Base-by-base conservation (phyloP, 2,797 vertebrate genomes). In the Sebastes oblongus region DNA sequence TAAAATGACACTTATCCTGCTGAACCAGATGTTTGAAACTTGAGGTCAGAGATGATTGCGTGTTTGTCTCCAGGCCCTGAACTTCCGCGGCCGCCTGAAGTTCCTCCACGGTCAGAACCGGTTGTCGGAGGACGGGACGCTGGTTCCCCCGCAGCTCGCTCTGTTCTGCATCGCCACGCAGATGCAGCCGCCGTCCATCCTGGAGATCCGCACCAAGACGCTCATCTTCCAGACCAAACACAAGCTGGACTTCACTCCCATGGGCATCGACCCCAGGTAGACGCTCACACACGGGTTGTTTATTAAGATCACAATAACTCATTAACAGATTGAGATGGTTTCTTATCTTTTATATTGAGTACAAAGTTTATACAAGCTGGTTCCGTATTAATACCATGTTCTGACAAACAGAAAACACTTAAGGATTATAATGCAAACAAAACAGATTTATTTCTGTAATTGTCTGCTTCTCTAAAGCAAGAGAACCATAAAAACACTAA, bases 191-290 rank as follows among this genome's bases (percentile, higher is more conserved):
- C 93, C 96, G 10, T 94, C 96, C 69, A 96, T 97, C 85, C 80
- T 97, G 87, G 95, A 97, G 91, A 96, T 97, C 83, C 88, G 75
- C 14, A 94, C 93, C 59, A 96, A 97, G 91, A 96, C 80, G 0
- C 86, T 96, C n/a, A 77, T 97, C 39, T 97, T 97, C 89, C 96
- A 97, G 92, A 95, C 95, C 75, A 97, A 98, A 76, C 96, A 97
- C 93, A 96, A 96, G 89, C 89, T 97, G 88, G 96, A 97, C 91
- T 97, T 97, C 87, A 95, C 96, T 1, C 96, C 96, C 1, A 3
- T 87, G 55, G 94, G 94, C 79, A 94, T 96, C 32, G 96, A 97
- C 78, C 80, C 94, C 72, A 83, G 94, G 96, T 97, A 75, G 5
- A 50, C 6, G 1, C 25, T n/a, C 29, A 20, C 3, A 60, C 36